Evolutionary conservation across 2,113 vertebrate species (phyloP).

Genomic region (Pogonocichla stellata): DNA sequence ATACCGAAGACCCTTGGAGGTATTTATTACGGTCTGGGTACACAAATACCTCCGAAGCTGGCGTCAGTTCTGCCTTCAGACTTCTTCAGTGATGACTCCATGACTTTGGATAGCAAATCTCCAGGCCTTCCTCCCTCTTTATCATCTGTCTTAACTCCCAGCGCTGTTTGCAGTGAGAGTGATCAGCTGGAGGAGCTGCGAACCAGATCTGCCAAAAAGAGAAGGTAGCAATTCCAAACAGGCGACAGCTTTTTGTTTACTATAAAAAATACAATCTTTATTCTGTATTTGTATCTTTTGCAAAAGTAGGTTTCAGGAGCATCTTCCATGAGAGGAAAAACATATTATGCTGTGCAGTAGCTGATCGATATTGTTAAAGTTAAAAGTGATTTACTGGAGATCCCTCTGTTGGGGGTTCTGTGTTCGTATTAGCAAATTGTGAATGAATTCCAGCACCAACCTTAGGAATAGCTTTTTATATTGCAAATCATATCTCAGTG

Average conservation of each 20-base stretch:
- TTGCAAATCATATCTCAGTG: neutral
- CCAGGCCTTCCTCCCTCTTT: constrained; percentile 66
- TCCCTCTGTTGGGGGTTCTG: neutral
- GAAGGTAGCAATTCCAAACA: constrained; percentile 70
- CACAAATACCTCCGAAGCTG: constrained; percentile 84
- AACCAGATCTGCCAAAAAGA: constrained; percentile 84
- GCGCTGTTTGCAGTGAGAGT: constrained; percentile 53
- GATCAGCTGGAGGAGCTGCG: constrained; percentile 84
- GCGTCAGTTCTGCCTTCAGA: constrained; percentile 85
- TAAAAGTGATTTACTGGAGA: neutral
- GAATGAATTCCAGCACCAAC: neutral
- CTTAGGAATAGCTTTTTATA: neutral
- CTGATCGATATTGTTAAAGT: neutral
- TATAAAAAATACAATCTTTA: neutral
- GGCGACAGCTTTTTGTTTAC: neutral
- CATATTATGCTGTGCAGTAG: neutral
- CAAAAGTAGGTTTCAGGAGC: neutral
- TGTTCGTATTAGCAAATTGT: neutral
- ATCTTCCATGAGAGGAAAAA: neutral
- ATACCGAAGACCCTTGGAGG: constrained; percentile 85
- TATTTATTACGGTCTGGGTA: constrained; percentile 88
- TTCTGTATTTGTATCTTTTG: neutral
- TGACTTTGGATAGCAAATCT: constrained; percentile 81
- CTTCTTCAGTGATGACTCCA: constrained; percentile 92
- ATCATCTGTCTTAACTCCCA: constrained; percentile 52